Percentiles rank a stretch among this genome's conserved stretches.
These are phyloP conservation scores for Periparus ater DNA, from an alignment of 2,797 vertebrate genomes.

Conservation along the genomic window DNA sequence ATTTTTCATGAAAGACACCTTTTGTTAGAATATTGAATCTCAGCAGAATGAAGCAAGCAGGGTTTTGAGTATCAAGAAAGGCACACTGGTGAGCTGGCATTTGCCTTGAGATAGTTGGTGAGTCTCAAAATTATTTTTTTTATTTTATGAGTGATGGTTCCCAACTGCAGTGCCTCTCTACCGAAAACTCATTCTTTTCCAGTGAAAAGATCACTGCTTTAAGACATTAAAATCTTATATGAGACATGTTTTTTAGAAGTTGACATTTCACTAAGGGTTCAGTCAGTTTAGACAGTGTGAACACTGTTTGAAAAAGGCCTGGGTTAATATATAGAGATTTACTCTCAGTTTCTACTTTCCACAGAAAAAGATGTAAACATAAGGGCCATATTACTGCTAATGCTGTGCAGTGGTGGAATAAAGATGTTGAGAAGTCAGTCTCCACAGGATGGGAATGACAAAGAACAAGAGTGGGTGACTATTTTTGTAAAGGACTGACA, in stretches of 20 bases:
- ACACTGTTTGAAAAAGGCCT: not conserved
- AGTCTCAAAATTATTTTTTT: not conserved
- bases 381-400: too few species aligned
- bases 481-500: not conserved
- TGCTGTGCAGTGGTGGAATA: not conserved
- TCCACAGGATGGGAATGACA: not conserved
- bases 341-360: not conserved
- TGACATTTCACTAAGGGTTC: not conserved
- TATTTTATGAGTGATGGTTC: not conserved
- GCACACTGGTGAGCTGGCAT: not conserved
- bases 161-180: not conserved
- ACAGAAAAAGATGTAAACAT: not conserved
- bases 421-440: not conserved
- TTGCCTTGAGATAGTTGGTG: not conserved
- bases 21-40: not conserved
- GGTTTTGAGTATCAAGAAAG: not conserved
- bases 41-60: not conserved
- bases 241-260: not conserved
- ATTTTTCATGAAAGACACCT: fast-evolving
- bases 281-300: not conserved
- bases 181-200: not conserved
- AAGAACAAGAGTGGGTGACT: not conserved
- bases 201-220: not conserved
- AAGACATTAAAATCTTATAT: not conserved
- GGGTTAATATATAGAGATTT: not conserved